Base-by-base conservation (phyloP, 2,113 vertebrate species). In the Spilogale gracilis region DNA sequence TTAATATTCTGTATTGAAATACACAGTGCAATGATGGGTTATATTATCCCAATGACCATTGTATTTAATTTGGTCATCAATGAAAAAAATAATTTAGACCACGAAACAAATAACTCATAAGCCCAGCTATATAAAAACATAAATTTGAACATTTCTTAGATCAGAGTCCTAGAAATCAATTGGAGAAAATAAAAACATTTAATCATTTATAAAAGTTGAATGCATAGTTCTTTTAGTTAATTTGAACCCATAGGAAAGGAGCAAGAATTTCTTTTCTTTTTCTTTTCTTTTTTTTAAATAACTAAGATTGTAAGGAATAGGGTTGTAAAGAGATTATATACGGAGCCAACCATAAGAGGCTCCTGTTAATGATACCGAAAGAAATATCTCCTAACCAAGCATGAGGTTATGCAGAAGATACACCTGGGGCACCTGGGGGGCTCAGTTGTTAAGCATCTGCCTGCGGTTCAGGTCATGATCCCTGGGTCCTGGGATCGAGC, bases 321-420 rank as follows among this genome's bases (percentile, higher is more conserved):
- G 27, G 4, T 0, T 45, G 48, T 9, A 7, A 43, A 14, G 25
- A 65, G 56, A 17, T 4, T 3, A 10, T 0, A 9, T 2, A 3
- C 32, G 8, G 13, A 52, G 48, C 2, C 27, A 61, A 30, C 32
- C 9, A 3, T 1, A 38, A 71, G 27, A 23, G 4, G 18, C 2
- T n/a, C 14, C n/a, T 88, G 17, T 11, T 4, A 1, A 0, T 1
- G 2, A 7, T 4, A 16, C 6, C 1, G 27, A 17, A 3, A 13
- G 21, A 20, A 18, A 0, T 8, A 4, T 20, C 20, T 52, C 61
- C 9, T 18, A 2, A 9, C 11, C 43, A 32, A 17, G 18, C 13
- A 17, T 1, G 14, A 17, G 5, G 13, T 6, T n/a, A 27, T 27
- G 9, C 11, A 8, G 58, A 50, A 67, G 43, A 30, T 21, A 8